A percentile compares a stretch with the other conserved stretches of the same genome.
These are phyloP conservation scores for Miichthys miiuy DNA, from an alignment of 2,797 vertebrate species.

Conservation along the genomic window DNA sequence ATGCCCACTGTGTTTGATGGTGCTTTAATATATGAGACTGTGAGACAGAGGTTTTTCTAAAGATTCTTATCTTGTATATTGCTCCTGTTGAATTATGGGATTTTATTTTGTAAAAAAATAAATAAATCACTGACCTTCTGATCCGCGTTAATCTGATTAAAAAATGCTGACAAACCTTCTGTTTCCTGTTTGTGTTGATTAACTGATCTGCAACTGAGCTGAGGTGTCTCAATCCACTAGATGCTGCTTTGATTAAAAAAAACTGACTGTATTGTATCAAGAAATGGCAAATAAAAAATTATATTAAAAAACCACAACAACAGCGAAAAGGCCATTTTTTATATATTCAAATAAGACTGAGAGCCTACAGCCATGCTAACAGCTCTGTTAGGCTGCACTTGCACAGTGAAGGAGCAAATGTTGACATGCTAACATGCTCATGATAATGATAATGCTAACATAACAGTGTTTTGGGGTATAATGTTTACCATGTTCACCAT, in stretches of 20 bases:
- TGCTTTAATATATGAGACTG: conserved; percentile 54
- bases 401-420: too few relatives aligned
- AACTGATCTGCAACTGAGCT: neutral
- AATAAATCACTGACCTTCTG: conserved; percentile 15
- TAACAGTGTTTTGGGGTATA: neutral
- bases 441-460: neutral
- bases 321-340: neutral
- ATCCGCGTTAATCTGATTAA: conserved; percentile 47
- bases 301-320: neutral
- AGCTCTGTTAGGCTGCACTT: neutral
- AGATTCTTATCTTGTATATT: conserved; percentile 26
- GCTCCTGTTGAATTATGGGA: conserved; percentile 13
- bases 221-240: neutral
- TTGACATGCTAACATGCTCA: neutral
- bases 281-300: neutral
- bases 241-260: conserved; percentile 1
- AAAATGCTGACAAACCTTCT: conserved; percentile 24
- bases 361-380: neutral
- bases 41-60: conserved; percentile 28
- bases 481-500: neutral
- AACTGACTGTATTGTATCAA: neutral
- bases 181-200: neutral
- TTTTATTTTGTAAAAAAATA: conserved; percentile 48
- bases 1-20: conserved; percentile 26
- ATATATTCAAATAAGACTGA: neutral